Conservation (phyloP, 2,888 invertebrate genomes). For the Brachypalpus laphriformis region DNA sequence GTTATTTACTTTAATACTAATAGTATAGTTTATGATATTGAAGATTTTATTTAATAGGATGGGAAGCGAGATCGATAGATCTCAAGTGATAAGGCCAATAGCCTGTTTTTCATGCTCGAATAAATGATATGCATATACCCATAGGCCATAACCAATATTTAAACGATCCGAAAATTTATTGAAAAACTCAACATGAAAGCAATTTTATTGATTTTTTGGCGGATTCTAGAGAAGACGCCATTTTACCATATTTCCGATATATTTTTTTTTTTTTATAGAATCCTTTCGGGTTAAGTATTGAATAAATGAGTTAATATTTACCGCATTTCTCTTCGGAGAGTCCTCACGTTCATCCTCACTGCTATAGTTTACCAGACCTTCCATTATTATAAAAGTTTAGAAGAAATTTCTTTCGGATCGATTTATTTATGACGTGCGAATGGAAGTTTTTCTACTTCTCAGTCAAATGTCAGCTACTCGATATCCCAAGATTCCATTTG, state of each 20-base stretch:
- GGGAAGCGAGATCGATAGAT: conserved; percentile 19
- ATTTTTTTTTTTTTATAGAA: conserved; percentile 34
- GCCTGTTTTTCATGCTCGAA: conserved; percentile 41
- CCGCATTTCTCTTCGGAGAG: conserved; percentile 78
- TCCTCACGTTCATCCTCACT: conserved; percentile 90
- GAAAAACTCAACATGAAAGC: conserved; percentile 42
- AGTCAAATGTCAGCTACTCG: conserved; percentile 18
- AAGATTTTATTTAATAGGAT: conserved; percentile 30
- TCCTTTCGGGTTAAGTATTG: conserved; percentile 24
- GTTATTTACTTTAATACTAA: conserved; percentile 79
- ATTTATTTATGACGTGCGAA: conserved; percentile 5
- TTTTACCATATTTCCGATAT: conserved; percentile 51
- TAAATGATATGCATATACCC: conserved; percentile 30
- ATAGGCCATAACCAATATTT: conserved; percentile 28
- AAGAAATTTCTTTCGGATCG: not conserved
- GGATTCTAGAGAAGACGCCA: conserved; percentile 56
- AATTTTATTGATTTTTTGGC: conserved; percentile 60
- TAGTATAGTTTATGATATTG: conserved; percentile 50
- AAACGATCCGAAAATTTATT: conserved; percentile 1
- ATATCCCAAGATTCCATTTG: not conserved
- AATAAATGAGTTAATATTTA: conserved; percentile 76
- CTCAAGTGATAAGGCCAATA: conserved; percentile 14
- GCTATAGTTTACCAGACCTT: conserved; percentile 89
- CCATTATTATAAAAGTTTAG: conserved; percentile 84
- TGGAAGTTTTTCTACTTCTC: not conserved